Conservation (phyloP, 2,113 vertebrate genomes). For the Panurus biarmicus region DNA sequence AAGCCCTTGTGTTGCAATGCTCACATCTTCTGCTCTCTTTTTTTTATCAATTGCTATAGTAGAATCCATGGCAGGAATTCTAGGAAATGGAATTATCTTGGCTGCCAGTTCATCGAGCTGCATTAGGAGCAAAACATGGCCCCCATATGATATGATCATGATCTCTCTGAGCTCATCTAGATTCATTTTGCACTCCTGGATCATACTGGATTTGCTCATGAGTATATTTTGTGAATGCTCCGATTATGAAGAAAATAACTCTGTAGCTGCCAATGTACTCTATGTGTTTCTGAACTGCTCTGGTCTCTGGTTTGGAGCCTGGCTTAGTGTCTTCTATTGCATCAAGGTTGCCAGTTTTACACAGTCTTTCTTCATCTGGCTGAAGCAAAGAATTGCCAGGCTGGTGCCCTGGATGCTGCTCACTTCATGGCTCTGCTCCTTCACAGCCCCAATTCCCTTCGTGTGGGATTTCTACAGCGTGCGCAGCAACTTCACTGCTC, state of each 20-base stretch:
- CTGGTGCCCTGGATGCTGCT: neutral
- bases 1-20: neutral
- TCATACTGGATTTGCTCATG: neutral
- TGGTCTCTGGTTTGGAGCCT: neutral
- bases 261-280: neutral
- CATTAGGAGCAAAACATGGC: neutral
- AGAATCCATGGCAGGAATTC: neutral
- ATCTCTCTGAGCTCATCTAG: neutral
- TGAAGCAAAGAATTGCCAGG: conserved; percentile 16
- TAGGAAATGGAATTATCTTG: neutral
- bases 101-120: neutral
- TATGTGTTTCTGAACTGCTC: neutral
- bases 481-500: neutral
- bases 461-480: rapidly evolving
- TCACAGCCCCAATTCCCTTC: neutral
- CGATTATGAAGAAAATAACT: neutral
- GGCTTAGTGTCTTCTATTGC: conserved; percentile 17
- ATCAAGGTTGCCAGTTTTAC: neutral
- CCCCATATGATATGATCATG: neutral
- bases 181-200: neutral
- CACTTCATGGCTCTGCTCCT: neutral
- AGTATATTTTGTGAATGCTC: rapidly evolving
- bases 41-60: neutral
- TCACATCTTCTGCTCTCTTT: neutral
- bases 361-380: neutral